Percentiles rank a stretch among this genome's conserved stretches.
These are phyloP conservation scores for Synergus itoensis DNA, from an alignment of 2,888 invertebrate genomes.

Conservation along the genomic window DNA sequence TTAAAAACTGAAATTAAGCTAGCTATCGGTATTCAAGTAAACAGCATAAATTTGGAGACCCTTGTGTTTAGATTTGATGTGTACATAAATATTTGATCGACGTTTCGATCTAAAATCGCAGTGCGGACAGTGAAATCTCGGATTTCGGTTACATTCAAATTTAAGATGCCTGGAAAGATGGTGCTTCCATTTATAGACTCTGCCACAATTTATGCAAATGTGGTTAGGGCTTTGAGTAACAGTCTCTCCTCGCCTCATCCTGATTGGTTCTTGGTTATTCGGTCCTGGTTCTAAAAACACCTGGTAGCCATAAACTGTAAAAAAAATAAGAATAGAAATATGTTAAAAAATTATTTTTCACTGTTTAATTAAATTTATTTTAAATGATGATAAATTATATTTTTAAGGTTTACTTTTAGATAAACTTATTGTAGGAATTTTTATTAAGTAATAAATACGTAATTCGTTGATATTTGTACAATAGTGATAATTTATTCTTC, in stretches of 20 bases:
- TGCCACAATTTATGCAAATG: slow-evolving; percentile 77
- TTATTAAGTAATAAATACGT: background rate
- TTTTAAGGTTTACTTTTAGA: background rate
- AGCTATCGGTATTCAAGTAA: background rate
- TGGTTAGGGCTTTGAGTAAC: slow-evolving; percentile 39
- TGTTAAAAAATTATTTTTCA: too few relatives aligned
- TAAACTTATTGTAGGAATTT: background rate
- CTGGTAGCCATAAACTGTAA: slow-evolving; percentile 1
- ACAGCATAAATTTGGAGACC: background rate
- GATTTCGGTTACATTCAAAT: slow-evolving; percentile 73
- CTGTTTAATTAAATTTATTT: too few relatives aligned
- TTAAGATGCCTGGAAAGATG: slow-evolving; percentile 79
- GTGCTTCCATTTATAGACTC: slow-evolving; percentile 81
- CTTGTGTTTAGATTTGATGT: slow-evolving; percentile 74
- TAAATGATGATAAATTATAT: background rate
- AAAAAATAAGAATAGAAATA: background rate
- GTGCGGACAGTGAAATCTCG: slow-evolving; percentile 78
- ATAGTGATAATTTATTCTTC: background rate
- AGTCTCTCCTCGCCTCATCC: background rate
- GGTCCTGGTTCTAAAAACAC: background rate
- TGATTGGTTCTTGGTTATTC: background rate
- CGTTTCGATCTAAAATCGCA: slow-evolving; percentile 80
- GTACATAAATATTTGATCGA: slow-evolving; percentile 79
- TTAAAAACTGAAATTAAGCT: background rate
- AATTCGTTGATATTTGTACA: background rate